Percentiles rank a stretch among this genome's conserved stretches.
Evolutionary conservation across 1,140 invertebrate genomes (phyloP).

Genomic region (Hylaeus anthracinus): DNA sequence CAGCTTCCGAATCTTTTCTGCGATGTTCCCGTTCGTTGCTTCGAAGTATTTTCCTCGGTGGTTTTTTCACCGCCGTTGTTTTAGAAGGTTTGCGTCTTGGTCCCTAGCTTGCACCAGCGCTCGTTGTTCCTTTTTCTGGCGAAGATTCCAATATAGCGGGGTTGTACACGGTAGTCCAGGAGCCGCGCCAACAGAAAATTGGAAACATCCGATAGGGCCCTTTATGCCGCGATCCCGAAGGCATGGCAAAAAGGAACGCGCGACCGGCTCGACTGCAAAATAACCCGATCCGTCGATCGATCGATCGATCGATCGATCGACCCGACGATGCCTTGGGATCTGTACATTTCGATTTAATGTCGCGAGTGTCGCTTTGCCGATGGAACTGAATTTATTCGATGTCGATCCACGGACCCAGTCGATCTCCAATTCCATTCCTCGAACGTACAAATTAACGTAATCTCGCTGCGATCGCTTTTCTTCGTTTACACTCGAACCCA

Average conservation of each 20-base stretch:
- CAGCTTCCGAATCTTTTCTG: too few relatives aligned
- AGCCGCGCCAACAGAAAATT: conserved; percentile 58
- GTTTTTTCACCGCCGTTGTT: conserved; percentile 31
- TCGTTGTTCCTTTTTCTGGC: conserved; percentile 15
- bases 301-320: conserved; percentile 24
- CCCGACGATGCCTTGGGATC: not conserved
- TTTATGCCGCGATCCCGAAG: conserved; percentile 31
- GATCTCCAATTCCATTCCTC: not conserved
- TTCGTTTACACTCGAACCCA: too few relatives aligned
- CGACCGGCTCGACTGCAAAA: conserved; percentile 45
- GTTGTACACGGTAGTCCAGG: not conserved
- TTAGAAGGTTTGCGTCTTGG: not conserved
- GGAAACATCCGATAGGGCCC: conserved; percentile 58
- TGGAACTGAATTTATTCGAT: not conserved
- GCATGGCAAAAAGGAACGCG: conserved; percentile 46
- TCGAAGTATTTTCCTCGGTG: not conserved
- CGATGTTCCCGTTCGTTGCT: not conserved
- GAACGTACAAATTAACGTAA: not conserved
- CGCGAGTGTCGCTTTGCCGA: not conserved
- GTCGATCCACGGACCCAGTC: not conserved
- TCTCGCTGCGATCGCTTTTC: not conserved
- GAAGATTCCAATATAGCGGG: conserved; percentile 51
- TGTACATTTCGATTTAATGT: conserved; percentile 15
- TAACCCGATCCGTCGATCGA: conserved; percentile 46
- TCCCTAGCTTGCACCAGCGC: conserved; percentile 8